A percentile compares a stretch with the other conserved stretches of the same genome.
These are phyloP conservation scores for Channa maculata DNA, from an alignment of 2,113 vertebrate species.

Conservation along the genomic window DNA sequence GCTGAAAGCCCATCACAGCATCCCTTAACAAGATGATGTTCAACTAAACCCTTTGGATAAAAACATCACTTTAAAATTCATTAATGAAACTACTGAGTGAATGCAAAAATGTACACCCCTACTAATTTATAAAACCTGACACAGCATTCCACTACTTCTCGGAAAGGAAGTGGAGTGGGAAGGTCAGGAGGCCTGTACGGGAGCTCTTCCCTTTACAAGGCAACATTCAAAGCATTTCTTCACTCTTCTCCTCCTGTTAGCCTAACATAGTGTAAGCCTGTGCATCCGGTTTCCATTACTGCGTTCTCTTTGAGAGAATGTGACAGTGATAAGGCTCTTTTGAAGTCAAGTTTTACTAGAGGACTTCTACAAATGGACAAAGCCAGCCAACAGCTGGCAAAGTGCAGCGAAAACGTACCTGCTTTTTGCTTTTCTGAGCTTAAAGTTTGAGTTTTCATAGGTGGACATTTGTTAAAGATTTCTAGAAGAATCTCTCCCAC, in stretches of 20 bases:
- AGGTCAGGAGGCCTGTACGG: constrained; percentile 66
- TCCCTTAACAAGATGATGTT: no score
- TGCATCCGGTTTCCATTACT: constrained; percentile 76
- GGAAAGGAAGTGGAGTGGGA: constrained; percentile 77
- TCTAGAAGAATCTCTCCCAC: background rate
- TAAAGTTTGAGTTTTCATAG: background rate
- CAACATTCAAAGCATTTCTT: constrained; percentile 78
- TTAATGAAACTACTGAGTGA: background rate
- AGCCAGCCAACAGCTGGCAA: constrained; percentile 14
- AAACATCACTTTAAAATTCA: background rate
- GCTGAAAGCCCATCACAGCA: background rate
- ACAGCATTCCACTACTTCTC: constrained; percentile 69
- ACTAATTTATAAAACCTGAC: constrained; percentile 69
- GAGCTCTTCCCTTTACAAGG: constrained; percentile 76
- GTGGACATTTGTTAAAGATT: background rate
- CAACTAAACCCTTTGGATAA: background rate
- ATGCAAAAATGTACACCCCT: constrained; percentile 17
- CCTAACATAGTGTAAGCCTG: constrained; percentile 61
- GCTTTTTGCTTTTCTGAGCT: constrained; percentile 4
- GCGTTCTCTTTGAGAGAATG: constrained; percentile 57
- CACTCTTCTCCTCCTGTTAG: constrained; percentile 64
- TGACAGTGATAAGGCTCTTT: constrained; percentile 66
- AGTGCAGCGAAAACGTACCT: background rate
- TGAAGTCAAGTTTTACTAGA: constrained; percentile 68
- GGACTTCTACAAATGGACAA: constrained; percentile 36